A percentile compares a stretch with the other conserved stretches of the same genome.
Conservation (phyloP, 2,888 invertebrate species). For the Epirrhoe alternata region DNA sequence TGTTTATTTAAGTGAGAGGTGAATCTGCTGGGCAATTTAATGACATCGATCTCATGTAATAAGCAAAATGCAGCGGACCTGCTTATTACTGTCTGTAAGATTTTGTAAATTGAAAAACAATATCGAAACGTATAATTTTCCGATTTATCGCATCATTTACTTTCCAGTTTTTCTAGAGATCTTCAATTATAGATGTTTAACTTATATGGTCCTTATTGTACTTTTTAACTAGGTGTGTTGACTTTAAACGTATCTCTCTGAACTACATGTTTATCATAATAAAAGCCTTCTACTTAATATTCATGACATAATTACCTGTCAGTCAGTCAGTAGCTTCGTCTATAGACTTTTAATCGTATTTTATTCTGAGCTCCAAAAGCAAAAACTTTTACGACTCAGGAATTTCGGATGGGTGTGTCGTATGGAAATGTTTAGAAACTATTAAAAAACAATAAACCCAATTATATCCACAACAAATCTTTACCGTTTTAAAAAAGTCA, state of each 20-base stretch:
- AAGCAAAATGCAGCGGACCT: constrained; percentile 30
- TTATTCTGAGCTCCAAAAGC: constrained; percentile 5
- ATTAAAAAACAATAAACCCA: constrained; percentile 26
- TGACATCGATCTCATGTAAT: constrained; percentile 36
- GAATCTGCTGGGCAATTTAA: constrained; percentile 30
- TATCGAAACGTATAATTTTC: constrained; percentile 41
- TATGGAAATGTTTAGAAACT: constrained; percentile 22
- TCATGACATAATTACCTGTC: neutral
- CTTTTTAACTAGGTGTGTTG: constrained; percentile 14
- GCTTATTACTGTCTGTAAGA: constrained; percentile 37
- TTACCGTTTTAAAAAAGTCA: constrained; percentile 29
- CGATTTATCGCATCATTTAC: constrained; percentile 39
- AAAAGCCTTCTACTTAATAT: constrained; percentile 3
- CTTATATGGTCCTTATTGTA: constrained; percentile 11
- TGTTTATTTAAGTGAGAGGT: constrained; percentile 33
- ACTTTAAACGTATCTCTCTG: constrained; percentile 1
- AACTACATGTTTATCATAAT: neutral
- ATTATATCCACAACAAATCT: constrained; percentile 9
- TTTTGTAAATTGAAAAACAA: constrained; percentile 38
- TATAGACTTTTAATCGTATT: neutral
- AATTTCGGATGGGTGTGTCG: constrained; percentile 25
- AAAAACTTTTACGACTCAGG: constrained; percentile 14
- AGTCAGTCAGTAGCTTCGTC: neutral
- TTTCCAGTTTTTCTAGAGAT: constrained; percentile 21
- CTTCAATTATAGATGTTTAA: constrained; percentile 21